These are phyloP conservation scores for Hedychridium roseum DNA, from an alignment of 2,888 invertebrate species.

Conservation along the genomic window DNA sequence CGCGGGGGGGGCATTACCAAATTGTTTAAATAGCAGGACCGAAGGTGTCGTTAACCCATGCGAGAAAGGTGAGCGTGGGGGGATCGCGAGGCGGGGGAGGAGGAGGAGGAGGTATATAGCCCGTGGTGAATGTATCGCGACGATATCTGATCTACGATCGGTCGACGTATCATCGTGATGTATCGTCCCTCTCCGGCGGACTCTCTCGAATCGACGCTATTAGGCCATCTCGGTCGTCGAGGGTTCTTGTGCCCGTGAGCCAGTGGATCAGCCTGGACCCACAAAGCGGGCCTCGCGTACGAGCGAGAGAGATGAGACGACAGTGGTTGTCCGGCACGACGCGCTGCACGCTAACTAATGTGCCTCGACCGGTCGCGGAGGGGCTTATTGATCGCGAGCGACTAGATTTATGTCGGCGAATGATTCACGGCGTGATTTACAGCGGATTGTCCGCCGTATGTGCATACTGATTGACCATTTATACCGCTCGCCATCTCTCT, in stretches of 20 bases:
- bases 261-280: neutral
- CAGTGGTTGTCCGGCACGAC: constrained; percentile 27
- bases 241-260: constrained; percentile 29
- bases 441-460: constrained; percentile 37
- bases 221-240: constrained; percentile 33
- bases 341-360: constrained; percentile 34
- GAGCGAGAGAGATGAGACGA: too few species aligned
- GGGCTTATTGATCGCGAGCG: constrained; percentile 40
- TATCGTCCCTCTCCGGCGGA: constrained; percentile 29
- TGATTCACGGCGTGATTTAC: constrained; percentile 55
- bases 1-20: neutral
- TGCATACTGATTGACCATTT: constrained; percentile 50
- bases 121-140: constrained; percentile 15
- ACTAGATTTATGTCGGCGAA: constrained; percentile 46
- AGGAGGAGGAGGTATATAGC: too few species aligned
- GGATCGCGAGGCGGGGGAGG: constrained; percentile 1
- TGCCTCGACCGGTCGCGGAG: constrained; percentile 32
- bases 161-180: constrained; percentile 33
- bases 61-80: too few species aligned
- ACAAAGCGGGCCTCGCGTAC: too few species aligned
- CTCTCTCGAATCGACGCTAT: constrained; percentile 41
- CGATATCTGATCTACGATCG: constrained; percentile 18
- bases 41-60: constrained; percentile 18
- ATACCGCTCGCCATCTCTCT: too few species aligned
- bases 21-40: neutral